A percentile compares a stretch with the other conserved stretches of the same genome.
Evolutionary conservation across 2,888 invertebrate species (phyloP).

Genomic region (Linnaemya tessellans): DNA sequence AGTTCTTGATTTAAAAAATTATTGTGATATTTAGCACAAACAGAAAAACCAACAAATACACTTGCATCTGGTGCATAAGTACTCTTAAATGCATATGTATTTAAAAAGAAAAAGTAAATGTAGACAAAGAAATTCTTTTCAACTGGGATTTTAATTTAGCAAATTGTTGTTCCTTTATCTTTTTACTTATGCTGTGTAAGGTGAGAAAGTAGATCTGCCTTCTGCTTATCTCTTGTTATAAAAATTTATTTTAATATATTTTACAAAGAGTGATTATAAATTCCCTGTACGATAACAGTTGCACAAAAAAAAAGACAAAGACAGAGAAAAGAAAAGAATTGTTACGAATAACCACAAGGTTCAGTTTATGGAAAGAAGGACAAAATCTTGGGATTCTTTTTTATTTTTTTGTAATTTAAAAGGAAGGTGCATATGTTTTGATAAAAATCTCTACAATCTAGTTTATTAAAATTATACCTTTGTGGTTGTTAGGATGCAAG

Average conservation of each 20-base stretch:
- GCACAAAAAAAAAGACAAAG: neutral
- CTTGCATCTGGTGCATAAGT: conserved; percentile 11
- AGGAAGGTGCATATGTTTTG: conserved; percentile 11
- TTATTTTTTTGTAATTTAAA: neutral
- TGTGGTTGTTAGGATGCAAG: conserved; percentile 8
- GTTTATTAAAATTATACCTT: conserved; percentile 25
- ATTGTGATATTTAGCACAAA: neutral
- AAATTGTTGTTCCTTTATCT: conserved; percentile 46
- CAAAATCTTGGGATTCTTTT: conserved; percentile 10
- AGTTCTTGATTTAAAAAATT: neutral
- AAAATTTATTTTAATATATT: conserved; percentile 6
- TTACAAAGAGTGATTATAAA: conserved; percentile 10
- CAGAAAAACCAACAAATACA: neutral
- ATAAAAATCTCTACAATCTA: conserved; percentile 33
- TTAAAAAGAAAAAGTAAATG: neutral
- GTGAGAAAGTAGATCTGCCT: conserved; percentile 60
- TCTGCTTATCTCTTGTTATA: conserved; percentile 10
- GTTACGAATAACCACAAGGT: conserved; percentile 44
- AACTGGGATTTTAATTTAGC: conserved; percentile 57
- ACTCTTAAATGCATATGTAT: neutral
- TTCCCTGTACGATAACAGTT: conserved; percentile 38
- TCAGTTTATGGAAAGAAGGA: conserved; percentile 29
- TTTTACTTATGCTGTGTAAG: conserved; percentile 39
- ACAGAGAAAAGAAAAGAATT: neutral
- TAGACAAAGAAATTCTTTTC: neutral